Base-by-base conservation (phyloP, 2,113 vertebrate genomes). In the Leiothrix lutea region DNA sequence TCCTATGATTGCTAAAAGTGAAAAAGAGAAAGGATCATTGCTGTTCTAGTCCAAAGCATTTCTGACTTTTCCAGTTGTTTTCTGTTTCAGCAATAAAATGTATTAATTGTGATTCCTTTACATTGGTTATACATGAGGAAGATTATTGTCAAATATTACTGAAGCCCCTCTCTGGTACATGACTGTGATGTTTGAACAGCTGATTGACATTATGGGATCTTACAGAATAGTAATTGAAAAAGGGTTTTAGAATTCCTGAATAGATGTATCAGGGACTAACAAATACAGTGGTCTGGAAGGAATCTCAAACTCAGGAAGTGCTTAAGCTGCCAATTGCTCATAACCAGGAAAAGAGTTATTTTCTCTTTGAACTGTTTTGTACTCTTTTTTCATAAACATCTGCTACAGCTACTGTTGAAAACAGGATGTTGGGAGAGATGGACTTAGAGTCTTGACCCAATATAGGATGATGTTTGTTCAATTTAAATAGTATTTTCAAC, bases 301-400 rank as follows among this genome's bases (percentile, higher is more conserved):
- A 92, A 85, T 90, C 47, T 90, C 58, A 53, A 2, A 47, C 62
- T 92, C 66, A 44, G 79, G 74, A 90, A 90, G 45, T 73, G 64
- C 75, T 77, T 88, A 53, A 80, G 54, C 79, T 94, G 62, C 74
- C 58, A 57, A 15, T 80, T 88, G 79, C 58, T 82, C 7, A 5
- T 92, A 86, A 94, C 35, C 54, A 90, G 92, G 74, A 94, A 80
- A 64, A 61, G 24, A 79, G 33, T 69, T 79, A 90, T 90, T 94
- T 94, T 96, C 42, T 72, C 54, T 86, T 82, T 50, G 62, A 95
- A 66, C 42, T 73, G 31, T 80, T 95, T 60, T 28, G 18, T 87
- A 44, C 1, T 79, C 47, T 74, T 53, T 91, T 91, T 77, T 73
- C 26, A 60, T 92, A 94, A 94, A 90, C 58, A 66, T 73, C 70